Evolutionary conservation across 2,888 invertebrate genomes (phyloP).

Genomic region (Drosophila hamatofila): DNA sequence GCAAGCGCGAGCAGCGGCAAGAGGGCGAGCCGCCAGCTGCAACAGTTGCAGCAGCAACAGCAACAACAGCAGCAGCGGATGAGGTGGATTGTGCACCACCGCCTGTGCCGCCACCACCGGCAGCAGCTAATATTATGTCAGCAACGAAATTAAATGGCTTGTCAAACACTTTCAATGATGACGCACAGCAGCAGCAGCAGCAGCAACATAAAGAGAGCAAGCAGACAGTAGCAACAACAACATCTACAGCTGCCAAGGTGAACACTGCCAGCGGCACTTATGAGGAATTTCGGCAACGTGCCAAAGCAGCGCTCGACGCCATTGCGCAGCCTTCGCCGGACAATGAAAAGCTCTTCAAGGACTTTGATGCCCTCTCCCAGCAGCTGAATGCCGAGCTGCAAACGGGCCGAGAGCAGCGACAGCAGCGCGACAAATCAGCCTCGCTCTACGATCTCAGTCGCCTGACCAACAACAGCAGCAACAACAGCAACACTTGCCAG

Average conservation of each 20-base stretch:
- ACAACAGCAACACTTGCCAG: slow-evolving; percentile 43
- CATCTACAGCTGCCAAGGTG: slow-evolving; percentile 47
- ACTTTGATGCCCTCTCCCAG: slow-evolving; percentile 84
- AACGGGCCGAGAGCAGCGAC: slow-evolving; percentile 70
- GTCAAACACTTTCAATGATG: slow-evolving; percentile 63
- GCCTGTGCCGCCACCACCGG: slow-evolving; percentile 68
- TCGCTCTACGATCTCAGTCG: slow-evolving; percentile 81
- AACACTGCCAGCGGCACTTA: slow-evolving; percentile 67
- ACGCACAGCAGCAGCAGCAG: slow-evolving; percentile 40
- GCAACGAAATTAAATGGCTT: slow-evolving; percentile 83
- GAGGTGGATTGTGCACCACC: slow-evolving; percentile 55
- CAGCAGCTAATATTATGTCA: slow-evolving; percentile 80
- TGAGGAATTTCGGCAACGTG: slow-evolving; percentile 85
- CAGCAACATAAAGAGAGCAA: slow-evolving; percentile 31
- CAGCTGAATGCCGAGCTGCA: slow-evolving; percentile 82
- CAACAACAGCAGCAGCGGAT: slow-evolving; percentile 20
- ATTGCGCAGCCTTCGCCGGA: slow-evolving; percentile 49
- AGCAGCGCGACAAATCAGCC: slow-evolving; percentile 74
- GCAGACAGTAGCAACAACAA: slow-evolving; percentile 9
- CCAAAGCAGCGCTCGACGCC: slow-evolving; percentile 82
- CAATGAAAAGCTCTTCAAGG: slow-evolving; percentile 84
- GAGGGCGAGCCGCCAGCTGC: slow-evolving; percentile 57
- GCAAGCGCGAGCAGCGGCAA: slow-evolving; percentile 70
- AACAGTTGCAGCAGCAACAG: neutral
- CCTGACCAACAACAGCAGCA: slow-evolving; percentile 31